Evolutionary conservation across 2,888 invertebrate genomes (phyloP).

Genomic region (Erebia palarica): DNA sequence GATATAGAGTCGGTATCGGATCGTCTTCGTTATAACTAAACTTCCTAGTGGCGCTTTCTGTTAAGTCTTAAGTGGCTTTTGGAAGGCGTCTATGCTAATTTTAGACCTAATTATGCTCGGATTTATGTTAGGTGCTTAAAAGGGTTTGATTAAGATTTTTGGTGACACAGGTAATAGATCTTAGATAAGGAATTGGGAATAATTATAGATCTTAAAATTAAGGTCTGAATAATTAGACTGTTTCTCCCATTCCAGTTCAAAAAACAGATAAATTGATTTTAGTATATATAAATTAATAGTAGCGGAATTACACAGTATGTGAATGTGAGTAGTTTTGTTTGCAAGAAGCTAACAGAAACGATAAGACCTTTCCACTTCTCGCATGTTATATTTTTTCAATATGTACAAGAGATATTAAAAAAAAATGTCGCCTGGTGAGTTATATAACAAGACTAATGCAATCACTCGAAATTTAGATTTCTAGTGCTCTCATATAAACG

Average conservation of each 20-base stretch:
- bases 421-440: too few species aligned
- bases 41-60: conserved; percentile 44
- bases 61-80: conserved; percentile 40
- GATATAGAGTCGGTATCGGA: neutral
- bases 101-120: conserved; percentile 37
- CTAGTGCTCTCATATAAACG: too few species aligned
- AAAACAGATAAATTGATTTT: too few species aligned
- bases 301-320: too few species aligned
- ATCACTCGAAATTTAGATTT: too few species aligned
- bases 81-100: conserved; percentile 33
- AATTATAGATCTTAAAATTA: neutral
- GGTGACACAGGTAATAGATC: conserved; percentile 12
- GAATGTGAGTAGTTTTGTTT: neutral
- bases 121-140: conserved; percentile 34
- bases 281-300: too few species aligned
- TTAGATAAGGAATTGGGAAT: conserved; percentile 20
- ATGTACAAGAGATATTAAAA: too few species aligned
- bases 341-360: neutral
- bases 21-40: neutral
- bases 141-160: conserved; percentile 22
- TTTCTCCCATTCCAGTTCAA: neutral
- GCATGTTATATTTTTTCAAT: too few species aligned
- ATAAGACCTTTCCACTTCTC: too few species aligned
- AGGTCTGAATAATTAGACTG: neutral
- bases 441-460: too few species aligned